Percentiles rank a stretch among this genome's conserved stretches.
Conservation (phyloP, 2,888 invertebrate genomes). For the Drepanosiphum platanoidis region DNA sequence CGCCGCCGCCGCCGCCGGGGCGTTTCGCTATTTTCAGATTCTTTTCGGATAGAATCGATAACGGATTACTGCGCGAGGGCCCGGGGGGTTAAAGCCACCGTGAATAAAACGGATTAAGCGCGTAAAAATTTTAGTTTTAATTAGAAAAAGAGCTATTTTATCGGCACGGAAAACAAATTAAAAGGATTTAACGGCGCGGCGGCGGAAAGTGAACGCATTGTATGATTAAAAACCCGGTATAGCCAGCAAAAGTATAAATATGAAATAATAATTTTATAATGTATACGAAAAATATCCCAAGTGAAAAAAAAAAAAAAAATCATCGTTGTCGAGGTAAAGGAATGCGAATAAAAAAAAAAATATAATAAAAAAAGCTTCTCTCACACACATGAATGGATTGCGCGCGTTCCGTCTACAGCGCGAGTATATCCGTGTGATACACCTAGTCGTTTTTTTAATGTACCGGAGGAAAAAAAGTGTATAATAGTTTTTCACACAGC, state of each 20-base stretch:
- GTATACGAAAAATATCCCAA: background rate
- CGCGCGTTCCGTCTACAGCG: background rate
- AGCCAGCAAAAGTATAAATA: background rate
- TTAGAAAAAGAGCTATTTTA: constrained; percentile 27
- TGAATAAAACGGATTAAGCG: constrained; percentile 1
- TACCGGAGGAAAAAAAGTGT: background rate
- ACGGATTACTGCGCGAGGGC: background rate
- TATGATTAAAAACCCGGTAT: background rate
- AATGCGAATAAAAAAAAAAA: too few species aligned
- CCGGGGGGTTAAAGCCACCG: background rate
- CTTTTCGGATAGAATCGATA: background rate
- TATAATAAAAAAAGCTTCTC: background rate
- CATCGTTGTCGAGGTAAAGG: background rate
- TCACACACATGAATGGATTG: background rate
- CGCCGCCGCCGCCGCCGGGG: too few species aligned
- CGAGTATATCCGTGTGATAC: background rate
- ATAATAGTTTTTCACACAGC: constrained; percentile 12
- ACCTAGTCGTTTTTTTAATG: background rate
- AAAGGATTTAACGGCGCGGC: background rate
- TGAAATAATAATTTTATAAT: background rate
- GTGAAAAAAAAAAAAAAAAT: background rate
- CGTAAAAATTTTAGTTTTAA: background rate
- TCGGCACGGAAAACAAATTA: background rate
- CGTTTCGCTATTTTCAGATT: background rate
- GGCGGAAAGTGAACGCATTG: too few species aligned